Evolutionary conservation across 2,797 vertebrate genomes (phyloP), one percentile per base, ranked within the genome.

Genomic region (Yasuhikotakia modesta): DNA sequence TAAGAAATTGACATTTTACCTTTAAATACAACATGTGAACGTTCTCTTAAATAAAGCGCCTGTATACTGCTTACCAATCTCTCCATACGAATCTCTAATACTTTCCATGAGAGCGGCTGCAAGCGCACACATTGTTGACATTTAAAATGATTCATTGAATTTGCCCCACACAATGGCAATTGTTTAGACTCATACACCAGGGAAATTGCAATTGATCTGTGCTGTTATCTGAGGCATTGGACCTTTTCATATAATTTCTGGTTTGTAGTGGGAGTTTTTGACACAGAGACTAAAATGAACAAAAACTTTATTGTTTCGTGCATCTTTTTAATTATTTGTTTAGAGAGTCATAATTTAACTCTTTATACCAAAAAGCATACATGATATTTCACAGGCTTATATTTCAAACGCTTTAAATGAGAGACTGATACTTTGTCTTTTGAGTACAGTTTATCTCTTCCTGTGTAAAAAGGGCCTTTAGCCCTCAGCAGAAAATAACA

Each of bases 161-260:
- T 76, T 79, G 19, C 46, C 30, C 50, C 60, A 55, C 46, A 64
- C 57, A 69, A 72, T 53, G 46, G 50, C n/a, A 60, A 60, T 58
- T 60, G 48, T 79, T 48, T 76, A 68, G 19, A 46, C 32, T 43
- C 65, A 21, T 75, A 73, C 61, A 45, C 19, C 21, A 53, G 66
- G 60, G 53, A 77, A 77, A 72, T 79, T 57, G 22, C 57, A 58
- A 77, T 76, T 79, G 68, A 76, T 81, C 73, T 53, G 21, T 43
- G 52, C 68, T 66, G 70, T 60, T 78, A 78, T 78, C 39, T 66
- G 65, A 60, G 4, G 65, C 74, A 80, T 55, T 74, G 55, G 8
- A 53, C 35, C 70, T 27, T 78, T 80, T 39, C 57, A 70, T 73
- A 27, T 27, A 46, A 78, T 46, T 22, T 39, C 43, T 72, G 63